Percentiles rank a stretch among this genome's conserved stretches.
phyloP scores from a whole-genome alignment of 2,888 invertebrate genomes.

The Ornithoptera priamus region DNA sequence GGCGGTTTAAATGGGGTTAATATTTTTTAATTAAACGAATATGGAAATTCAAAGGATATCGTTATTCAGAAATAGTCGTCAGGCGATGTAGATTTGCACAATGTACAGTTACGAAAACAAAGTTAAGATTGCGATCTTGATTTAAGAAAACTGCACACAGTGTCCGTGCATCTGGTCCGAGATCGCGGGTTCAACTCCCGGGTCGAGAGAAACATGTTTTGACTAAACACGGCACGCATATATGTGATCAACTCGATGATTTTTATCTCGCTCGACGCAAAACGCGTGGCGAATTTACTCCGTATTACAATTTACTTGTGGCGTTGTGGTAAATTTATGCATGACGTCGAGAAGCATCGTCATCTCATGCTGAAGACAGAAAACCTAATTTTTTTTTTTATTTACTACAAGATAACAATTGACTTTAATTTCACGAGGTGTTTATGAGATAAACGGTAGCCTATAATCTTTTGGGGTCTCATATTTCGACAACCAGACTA shows the following conservation, averaged over 20 bases:
- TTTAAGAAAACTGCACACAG: slow-evolving; percentile 24
- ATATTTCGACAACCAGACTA: too few relatives aligned
- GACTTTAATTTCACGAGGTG: too few relatives aligned
- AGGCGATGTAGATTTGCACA: background rate
- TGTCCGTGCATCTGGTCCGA: slow-evolving; percentile 23
- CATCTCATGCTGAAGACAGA: background rate
- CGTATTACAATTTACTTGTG: background rate
- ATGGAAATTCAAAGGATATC: background rate
- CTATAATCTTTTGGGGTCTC: too few relatives aligned
- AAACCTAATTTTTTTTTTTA: too few relatives aligned
- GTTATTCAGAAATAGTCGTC: background rate
- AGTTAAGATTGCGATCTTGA: slow-evolving; percentile 25
- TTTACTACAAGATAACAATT: too few relatives aligned
- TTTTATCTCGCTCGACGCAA: slow-evolving; percentile 15
- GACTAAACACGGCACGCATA: slow-evolving; percentile 22
- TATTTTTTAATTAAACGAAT: background rate
- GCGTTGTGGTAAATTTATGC: background rate
- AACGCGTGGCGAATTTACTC: background rate
- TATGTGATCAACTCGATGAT: slow-evolving; percentile 24
- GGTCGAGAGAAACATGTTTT: slow-evolving; percentile 27
- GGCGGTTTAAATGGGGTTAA: too few relatives aligned
- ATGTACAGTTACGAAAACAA: slow-evolving; percentile 26
- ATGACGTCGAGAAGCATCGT: background rate
- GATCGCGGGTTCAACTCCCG: slow-evolving; percentile 25
- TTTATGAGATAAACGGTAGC: too few relatives aligned